Conservation (phyloP, 2,888 invertebrate species). For the Apodemia hepburni region DNA sequence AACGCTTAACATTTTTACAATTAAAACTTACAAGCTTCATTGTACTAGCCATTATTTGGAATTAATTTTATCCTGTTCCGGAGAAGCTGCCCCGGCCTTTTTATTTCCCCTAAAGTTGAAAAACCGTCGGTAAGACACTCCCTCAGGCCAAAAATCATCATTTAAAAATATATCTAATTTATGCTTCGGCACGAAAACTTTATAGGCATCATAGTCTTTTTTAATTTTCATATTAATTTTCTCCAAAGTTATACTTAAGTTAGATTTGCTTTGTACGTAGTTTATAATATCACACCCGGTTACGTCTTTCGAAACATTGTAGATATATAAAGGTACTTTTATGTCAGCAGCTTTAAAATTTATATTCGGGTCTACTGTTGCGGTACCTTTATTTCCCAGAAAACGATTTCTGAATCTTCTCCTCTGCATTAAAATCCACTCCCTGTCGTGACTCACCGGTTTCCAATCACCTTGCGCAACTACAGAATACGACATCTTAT, state of each 20-base stretch:
- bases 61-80: conserved; percentile 14
- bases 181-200: conserved; percentile 30
- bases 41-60: conserved; percentile 26
- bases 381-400: conserved; percentile 24
- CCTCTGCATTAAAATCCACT: conserved; percentile 25
- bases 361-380: conserved; percentile 15
- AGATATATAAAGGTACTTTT: conserved; percentile 31
- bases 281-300: conserved; percentile 28
- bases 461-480: conserved; percentile 18
- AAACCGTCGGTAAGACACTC: conserved; percentile 31
- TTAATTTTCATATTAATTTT: conserved; percentile 28
- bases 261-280: conserved; percentile 28
- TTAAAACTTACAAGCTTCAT: conserved; percentile 32
- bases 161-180: conserved; percentile 30
- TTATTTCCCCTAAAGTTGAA: conserved; percentile 21
- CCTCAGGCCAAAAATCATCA: conserved; percentile 33
- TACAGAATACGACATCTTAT: neutral
- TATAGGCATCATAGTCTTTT: conserved; percentile 30
- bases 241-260: neutral
- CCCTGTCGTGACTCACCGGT: neutral
- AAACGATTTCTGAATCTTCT: conserved; percentile 27
- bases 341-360: conserved; percentile 30
- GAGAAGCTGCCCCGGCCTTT: neutral
- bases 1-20: conserved; percentile 30
- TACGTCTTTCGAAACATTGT: conserved; percentile 31